A percentile compares a stretch with the other conserved stretches of the same genome.
These are phyloP conservation scores for Carduelis carduelis DNA, from an alignment of 2,797 vertebrate species.

Conservation along the genomic window DNA sequence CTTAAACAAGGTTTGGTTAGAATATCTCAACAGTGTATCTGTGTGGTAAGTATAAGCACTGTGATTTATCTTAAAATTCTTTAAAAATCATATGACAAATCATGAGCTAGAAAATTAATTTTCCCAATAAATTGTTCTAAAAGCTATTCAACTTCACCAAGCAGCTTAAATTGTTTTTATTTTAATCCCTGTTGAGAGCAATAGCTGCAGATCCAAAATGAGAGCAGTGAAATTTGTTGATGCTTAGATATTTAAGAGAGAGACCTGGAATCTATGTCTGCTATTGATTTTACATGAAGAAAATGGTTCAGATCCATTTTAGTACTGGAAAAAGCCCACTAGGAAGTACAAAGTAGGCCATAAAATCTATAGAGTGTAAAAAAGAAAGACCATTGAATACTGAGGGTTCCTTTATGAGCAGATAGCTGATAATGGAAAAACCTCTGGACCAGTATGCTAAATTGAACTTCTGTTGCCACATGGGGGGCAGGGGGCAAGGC, in stretches of 20 bases:
- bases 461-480: background rate
- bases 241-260: background rate
- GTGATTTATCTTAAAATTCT: background rate
- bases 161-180: background rate
- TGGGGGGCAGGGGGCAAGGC: background rate
- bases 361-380: background rate
- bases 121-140: constrained; percentile 24
- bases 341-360: background rate
- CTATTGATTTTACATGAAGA: constrained; percentile 35
- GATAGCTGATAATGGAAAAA: background rate
- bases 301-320: background rate
- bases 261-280: background rate
- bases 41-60: background rate
- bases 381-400: background rate
- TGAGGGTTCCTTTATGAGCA: background rate
- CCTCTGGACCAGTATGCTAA: background rate
- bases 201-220: constrained; percentile 6
- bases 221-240: background rate
- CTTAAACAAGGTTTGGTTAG: background rate
- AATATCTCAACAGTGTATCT: background rate
- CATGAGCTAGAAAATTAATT: background rate
- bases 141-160: background rate
- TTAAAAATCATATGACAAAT: background rate
- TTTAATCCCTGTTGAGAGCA: background rate
- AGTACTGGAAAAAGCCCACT: background rate